Base-by-base conservation (phyloP, 2,113 vertebrate species). In the Oryzias woworae region DNA sequence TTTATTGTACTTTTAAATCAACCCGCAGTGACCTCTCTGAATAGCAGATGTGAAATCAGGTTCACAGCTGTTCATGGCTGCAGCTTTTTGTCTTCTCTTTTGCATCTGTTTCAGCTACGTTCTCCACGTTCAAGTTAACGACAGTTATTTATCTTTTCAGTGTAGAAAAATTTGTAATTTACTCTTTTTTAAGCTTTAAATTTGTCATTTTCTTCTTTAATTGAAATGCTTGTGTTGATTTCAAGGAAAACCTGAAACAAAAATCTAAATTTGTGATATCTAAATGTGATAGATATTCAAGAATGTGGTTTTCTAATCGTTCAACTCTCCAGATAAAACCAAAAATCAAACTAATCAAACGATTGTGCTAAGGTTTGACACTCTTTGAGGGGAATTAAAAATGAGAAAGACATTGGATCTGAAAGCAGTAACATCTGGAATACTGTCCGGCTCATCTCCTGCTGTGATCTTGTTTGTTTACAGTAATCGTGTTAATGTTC, bases 1-100 rank as follows among this genome's bases (percentile, higher is more conserved):
- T 50, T 58, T 55, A 59, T 51, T 81, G 72, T 81, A 53, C 42
- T 66, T 55, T n/a, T 23, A 43, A 68, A 63, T 62, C 66, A 71
- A 85, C 78, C 51, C 64, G 22, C 66, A 64, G 43, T 46, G 75
- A 76, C 68, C 62, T 73, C 66, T 47, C 26, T 61, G 62, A 73
- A 63, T 60, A 63, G 48, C 68, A 68, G 65, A 57, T 49, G 15
- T 26, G 65, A 59, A 57, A 62, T 36, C 41, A n/a, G 4, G 62
- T 58, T 22, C 61, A 64, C 76, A 78, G 81, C 70, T 82, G 85
- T 69, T 64, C 66, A 28, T 3, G 26, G 66, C 58, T 53, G 69
- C 22, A 43, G 57, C 49, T 18, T 8, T 28, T 61, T 69, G 2
- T 23, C 62, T 54, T 69, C 43, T 43, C 42, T 48, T 62, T 53